Base-by-base conservation (phyloP, 2,888 invertebrate species). In the Nineta flava region DNA sequence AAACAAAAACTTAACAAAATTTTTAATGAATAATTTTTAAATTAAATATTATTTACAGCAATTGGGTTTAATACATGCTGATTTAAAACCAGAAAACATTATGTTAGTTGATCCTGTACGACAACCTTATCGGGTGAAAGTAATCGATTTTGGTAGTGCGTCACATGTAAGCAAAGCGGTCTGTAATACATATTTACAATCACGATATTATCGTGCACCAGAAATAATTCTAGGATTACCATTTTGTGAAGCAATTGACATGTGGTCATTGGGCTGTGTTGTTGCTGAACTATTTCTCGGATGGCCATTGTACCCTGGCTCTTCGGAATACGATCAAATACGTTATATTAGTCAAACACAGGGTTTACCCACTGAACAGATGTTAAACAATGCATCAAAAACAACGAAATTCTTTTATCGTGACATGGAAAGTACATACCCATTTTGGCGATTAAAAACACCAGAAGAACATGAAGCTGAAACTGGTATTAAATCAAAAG, bases 211-310 rank as follows among this genome's bases (percentile, higher is more conserved):
- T 71, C 84, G 96, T 57, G 94, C 95, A 34, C 95, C 95, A 2
- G 95, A 95, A 71, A 95, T 95, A 62, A 95, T 96, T 62, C 76
- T 95, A 61, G 99, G 99, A 17, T 74, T 99, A 59, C 97, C 96
- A 53, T 99, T 99, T 73, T 95, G 95, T 73, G 99, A 99, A 70
- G 94, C 97, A 12, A 99, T 99, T 61, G 99, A 99, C 71, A 99
- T 99, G 97, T 99, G 99, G 99, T 97, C 96, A 6, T 73, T 99
- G 57, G 99, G 99, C 51, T 99, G 99, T 71, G 99, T 99, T 55
- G 96, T 99, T 45, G 99, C 99, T 2, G 99, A 99, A 67, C 75
- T 99, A 57, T 99, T 99, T 72, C 78, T 99, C 43, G 99, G 99
- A 55, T 99, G 99, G 99, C 99, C 99, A 13, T 75, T 99, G 35